Evolutionary conservation across 2,888 invertebrate genomes (phyloP).

Genomic region (Mimas tiliae): DNA sequence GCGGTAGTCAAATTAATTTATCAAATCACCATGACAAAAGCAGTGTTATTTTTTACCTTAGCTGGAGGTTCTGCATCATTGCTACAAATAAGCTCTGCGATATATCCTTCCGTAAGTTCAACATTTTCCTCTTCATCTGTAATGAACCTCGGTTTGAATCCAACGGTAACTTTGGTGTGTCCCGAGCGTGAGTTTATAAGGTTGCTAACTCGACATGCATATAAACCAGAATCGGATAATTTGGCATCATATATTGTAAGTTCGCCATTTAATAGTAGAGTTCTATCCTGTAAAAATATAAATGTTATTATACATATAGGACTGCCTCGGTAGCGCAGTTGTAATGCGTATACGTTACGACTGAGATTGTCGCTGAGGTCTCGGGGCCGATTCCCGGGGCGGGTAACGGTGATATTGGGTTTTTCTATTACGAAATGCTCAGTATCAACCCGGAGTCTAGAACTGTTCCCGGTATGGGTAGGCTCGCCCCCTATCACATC

Average conservation of each 20-base stretch:
- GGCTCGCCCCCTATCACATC: too few species aligned
- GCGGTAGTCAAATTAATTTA: too few species aligned
- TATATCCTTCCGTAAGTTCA: constrained; percentile 39
- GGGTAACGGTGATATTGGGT: too few species aligned
- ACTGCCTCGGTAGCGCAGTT: too few species aligned
- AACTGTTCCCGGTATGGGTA: too few species aligned
- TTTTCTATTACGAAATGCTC: too few species aligned
- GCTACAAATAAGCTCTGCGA: constrained; percentile 47
- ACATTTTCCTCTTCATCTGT: constrained; percentile 40
- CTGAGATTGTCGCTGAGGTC: too few species aligned
- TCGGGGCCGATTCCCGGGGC: too few species aligned
- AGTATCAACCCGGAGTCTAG: too few species aligned
- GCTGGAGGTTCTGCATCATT: constrained; percentile 51
- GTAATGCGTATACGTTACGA: too few species aligned
- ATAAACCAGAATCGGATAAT: constrained; percentile 50
- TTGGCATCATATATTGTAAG: constrained; percentile 43
- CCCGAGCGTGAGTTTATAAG: constrained; percentile 41
- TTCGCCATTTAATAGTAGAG: constrained; percentile 38
- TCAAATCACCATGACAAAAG: too few species aligned
- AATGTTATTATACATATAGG: too few species aligned
- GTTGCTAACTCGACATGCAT: constrained; percentile 59
- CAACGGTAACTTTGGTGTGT: constrained; percentile 47
- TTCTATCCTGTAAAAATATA: constrained; percentile 45
- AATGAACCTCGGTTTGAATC: constrained; percentile 52
- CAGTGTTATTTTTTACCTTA: constrained; percentile 42